Conservation (phyloP, 2,888 invertebrate species). For the Arenicola marina region DNA sequence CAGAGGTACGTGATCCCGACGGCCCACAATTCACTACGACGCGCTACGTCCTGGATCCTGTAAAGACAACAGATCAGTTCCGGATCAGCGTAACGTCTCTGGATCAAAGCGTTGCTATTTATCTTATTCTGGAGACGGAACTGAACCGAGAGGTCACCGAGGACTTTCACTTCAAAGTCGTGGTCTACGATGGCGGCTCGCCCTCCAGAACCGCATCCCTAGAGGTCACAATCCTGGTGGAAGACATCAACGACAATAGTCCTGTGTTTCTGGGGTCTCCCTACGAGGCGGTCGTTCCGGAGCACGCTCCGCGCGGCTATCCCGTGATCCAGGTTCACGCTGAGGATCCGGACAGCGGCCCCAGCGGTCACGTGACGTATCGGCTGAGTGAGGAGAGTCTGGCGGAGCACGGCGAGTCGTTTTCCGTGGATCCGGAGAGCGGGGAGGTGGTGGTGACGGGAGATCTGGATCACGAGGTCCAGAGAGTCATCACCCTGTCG, state of each 20-base stretch:
- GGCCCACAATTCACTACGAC: neutral
- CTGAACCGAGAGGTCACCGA: neutral
- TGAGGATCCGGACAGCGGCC: slow-evolving; percentile 8
- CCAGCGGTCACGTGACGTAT: slow-evolving; percentile 6
- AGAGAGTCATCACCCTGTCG: neutral
- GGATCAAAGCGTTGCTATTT: neutral
- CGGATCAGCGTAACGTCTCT: neutral
- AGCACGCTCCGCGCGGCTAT: neutral
- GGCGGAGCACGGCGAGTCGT: neutral
- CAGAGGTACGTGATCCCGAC: slow-evolving; percentile 7
- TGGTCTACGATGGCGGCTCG: slow-evolving; percentile 1
- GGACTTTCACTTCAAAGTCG: neutral
- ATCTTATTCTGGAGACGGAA: neutral
- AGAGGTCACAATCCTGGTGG: neutral
- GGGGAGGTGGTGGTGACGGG: neutral
- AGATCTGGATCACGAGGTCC: neutral
- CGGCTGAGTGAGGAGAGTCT: neutral
- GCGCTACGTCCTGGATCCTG: neutral
- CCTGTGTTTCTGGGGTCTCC: slow-evolving; percentile 1
- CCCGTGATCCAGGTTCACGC: slow-evolving; percentile 4
- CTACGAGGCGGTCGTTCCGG: slow-evolving; percentile 1
- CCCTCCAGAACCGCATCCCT: neutral
- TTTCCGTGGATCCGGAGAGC: neutral
- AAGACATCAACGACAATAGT: slow-evolving; percentile 10
- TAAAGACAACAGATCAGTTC: neutral